Evolutionary conservation across 2,888 invertebrate genomes (phyloP), one percentile per base, ranked within the genome.

Genomic region (Synergus japonicus): DNA sequence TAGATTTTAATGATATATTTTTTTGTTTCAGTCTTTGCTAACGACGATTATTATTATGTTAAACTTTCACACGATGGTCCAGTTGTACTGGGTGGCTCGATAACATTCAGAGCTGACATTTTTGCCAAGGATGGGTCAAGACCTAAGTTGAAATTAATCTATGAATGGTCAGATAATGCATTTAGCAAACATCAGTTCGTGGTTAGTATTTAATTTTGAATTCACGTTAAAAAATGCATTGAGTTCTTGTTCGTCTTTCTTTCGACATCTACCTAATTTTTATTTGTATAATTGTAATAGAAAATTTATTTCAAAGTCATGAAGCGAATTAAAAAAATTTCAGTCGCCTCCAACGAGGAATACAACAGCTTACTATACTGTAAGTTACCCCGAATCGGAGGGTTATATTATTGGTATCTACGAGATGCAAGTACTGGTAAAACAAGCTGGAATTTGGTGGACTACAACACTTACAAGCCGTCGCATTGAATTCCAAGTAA

Each of bases 71-170:
- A 94, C 83, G 94, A 96, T 91, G 95, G 95, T 10, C 95, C 96
- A 69, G 94, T 95, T n/a, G 95, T 97, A 18, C 92, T 94, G 78
- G 97, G 97, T 37, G 95, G 95, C 5, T 95, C 94, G 77, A 93
- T 97, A 64, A 95, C 95, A 83, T 96, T 97, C 88, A 94, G 92
- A 84, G 96, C 95, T 22, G 93, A 93, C 82, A 92, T 96, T 41
- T 92, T 91, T 54, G 92, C 93, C 63, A 83, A 86, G 1, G 87
- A 92, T 76, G 92, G 92, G 18, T 82, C 83, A 0, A 85, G 89
- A 76, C 91, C 92, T 9, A 93, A 92, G 5, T 94, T 93, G 22
- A 88, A 86, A 0, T 96, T 94, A 92, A 91, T 88, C 49, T 95
- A 93, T 88, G 84, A 78, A 5, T 97, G 96, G 94, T 89, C 87